Base-by-base conservation (phyloP, 2,888 invertebrate species). In the Hecatera dysodea region DNA sequence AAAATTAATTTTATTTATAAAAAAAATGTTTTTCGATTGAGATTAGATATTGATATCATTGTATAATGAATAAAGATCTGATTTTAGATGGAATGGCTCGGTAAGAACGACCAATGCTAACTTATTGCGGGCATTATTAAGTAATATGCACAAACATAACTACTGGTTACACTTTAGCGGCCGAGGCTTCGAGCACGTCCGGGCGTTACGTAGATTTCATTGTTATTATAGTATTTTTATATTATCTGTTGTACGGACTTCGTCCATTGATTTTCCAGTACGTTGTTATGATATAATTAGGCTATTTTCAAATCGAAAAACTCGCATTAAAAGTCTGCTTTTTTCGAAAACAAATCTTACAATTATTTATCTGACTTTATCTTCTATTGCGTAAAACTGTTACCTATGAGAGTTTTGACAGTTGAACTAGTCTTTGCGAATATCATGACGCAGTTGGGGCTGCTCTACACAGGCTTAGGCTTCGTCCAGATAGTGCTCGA, bases 41-140 rank as follows among this genome's bases (percentile, higher is more conserved):
- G 85, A 82, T 84, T 84, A 82, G 62, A 74, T 85, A 66, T 64
- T 78, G 62, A 65, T 81, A 68, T 70, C 53, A 77, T 76, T 73
- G 67, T 75, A 55, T 69, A 60, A 64, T 60, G 36, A 70, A 72
- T 67, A 81, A 76, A 75, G 85, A 77, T 85, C 79, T 86, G 82
- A 75, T 69, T 63, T 39, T 69, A 62, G 57, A 36, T 42, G 39
- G 56, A 42, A 68, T 29, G 62, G 84, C 81, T 86, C 80, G 70
- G 82, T 73, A 72, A 78, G 81, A 72, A 72, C 36, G 77, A 76
- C 84, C 75, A 87, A 88, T 87, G 85, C 80, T 66, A 72, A 86
- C 72, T 72, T 76, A 69, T 75, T 83, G 80, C 65, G 87, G 86
- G 86, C 88, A 88, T 88, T 88, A 84, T 67, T 77, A 69, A 69